phyloP scores from a whole-genome alignment of 2,113 vertebrate genomes.

The Phalacrocorax aristotelis region DNA sequence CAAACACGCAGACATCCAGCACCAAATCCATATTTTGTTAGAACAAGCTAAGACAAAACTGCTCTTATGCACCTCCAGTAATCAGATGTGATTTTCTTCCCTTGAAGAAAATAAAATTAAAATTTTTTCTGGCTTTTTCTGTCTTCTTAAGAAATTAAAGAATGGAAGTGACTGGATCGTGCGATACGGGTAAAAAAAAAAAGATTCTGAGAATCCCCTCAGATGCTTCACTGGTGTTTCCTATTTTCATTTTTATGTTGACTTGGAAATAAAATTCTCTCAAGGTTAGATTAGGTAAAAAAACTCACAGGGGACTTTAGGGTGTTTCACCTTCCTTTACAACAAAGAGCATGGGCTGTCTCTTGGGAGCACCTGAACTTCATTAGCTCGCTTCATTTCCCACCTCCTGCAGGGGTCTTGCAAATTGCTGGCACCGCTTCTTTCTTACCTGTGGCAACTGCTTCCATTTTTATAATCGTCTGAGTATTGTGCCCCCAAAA shows the following conservation, averaged over 20 bases:
- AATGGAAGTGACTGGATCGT: neutral
- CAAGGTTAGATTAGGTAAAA: neutral
- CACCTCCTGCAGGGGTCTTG: neutral
- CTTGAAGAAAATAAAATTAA: neutral
- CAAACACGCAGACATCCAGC: rapidly evolving
- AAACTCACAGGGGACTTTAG: neutral
- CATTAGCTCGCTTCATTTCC: neutral
- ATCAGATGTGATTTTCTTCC: neutral
- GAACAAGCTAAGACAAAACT: neutral
- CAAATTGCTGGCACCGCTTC: neutral
- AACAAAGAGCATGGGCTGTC: neutral
- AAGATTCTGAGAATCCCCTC: neutral
- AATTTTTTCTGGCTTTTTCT: neutral
- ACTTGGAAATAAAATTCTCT: neutral
- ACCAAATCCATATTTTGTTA: neutral
- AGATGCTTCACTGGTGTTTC: neutral
- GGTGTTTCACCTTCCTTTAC: neutral
- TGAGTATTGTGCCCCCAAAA: neutral
- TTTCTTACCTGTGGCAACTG: neutral
- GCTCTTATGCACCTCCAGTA: neutral
- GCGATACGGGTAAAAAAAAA: neutral
- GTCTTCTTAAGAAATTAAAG: neutral
- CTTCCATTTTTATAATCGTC: neutral
- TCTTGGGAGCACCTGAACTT: neutral
- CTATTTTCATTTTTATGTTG: neutral